Conservation (phyloP, 2,888 invertebrate species). For the Latrodectus hesperus region DNA sequence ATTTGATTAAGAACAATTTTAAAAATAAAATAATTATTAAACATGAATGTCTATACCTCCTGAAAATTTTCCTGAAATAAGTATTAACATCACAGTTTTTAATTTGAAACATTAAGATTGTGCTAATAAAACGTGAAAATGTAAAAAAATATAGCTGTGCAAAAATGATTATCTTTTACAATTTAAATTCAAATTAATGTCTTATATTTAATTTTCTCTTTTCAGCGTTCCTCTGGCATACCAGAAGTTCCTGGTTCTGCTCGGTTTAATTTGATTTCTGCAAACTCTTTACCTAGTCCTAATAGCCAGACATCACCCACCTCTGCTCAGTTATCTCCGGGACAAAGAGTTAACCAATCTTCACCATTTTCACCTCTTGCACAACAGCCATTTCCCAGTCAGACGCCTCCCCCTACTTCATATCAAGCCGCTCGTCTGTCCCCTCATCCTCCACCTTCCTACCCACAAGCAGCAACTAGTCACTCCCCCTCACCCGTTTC, state of each 20-base stretch:
- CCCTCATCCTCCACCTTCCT: constrained; percentile 70
- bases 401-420: constrained; percentile 60
- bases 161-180: too few relatives aligned
- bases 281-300: constrained; percentile 62
- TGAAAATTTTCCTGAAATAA: too few relatives aligned
- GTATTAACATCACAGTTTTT: too few relatives aligned
- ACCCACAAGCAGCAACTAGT: constrained; percentile 66
- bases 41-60: too few relatives aligned
- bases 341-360: constrained; percentile 48
- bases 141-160: too few relatives aligned
- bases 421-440: constrained; percentile 70
- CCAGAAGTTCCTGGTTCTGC: constrained; percentile 81
- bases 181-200: not conserved
- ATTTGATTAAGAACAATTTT: too few relatives aligned
- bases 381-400: constrained; percentile 65
- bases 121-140: too few relatives aligned
- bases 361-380: constrained; percentile 67
- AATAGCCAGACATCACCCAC: constrained; percentile 50
- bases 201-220: constrained; percentile 35
- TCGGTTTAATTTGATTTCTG: constrained; percentile 75
- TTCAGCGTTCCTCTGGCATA: constrained; percentile 77
- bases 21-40: too few relatives aligned
- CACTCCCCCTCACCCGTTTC: constrained; percentile 56
- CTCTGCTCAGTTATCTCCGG: constrained; percentile 65
- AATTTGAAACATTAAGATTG: too few relatives aligned